Conservation (phyloP, 1,140 invertebrate genomes). For the Drosophila serrata region DNA sequence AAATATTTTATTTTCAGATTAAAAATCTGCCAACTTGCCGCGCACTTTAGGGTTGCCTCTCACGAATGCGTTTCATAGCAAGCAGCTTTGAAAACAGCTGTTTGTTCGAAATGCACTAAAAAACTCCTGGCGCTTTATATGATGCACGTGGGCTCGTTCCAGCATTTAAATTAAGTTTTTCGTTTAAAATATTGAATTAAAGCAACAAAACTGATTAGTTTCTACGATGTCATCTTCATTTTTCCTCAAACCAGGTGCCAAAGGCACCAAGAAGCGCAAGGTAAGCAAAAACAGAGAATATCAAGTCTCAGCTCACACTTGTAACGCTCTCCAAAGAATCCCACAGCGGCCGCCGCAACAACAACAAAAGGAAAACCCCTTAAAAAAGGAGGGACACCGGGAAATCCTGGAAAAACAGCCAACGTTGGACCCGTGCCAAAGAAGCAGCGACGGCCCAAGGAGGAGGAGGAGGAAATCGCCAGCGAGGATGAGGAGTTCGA, state of each 20-base stretch:
- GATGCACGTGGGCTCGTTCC: constrained; percentile 63
- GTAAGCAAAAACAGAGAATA: constrained; percentile 68
- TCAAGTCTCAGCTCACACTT: not conserved
- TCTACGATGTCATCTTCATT: constrained; percentile 86
- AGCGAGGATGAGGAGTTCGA: constrained; percentile 85
- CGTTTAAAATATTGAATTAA: constrained; percentile 37
- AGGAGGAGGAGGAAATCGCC: constrained; percentile 86
- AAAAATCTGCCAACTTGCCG: not conserved
- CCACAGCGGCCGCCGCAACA: constrained; percentile 60
- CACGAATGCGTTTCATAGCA: not conserved
- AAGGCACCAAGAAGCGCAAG: constrained; percentile 86
- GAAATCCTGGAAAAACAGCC: constrained; percentile 54
- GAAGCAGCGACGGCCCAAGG: constrained; percentile 62
- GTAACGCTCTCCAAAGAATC: constrained; percentile 70
- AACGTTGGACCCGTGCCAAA: constrained; percentile 54
- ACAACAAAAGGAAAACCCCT: constrained; percentile 63
- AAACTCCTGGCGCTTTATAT: constrained; percentile 41
- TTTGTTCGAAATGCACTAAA: constrained; percentile 20
- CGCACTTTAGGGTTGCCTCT: not conserved
- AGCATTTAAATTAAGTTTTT: constrained; percentile 46
- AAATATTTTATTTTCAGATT: not conserved
- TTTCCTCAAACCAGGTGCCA: constrained; percentile 87
- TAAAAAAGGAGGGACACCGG: constrained; percentile 50
- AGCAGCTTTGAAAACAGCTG: constrained; percentile 33
- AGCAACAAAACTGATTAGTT: not conserved